Percentiles rank a stretch among this genome's conserved stretches.
These are phyloP conservation scores for Crotalus horridus DNA, from an alignment of 2,113 vertebrate species.

Conservation along the genomic window DNA sequence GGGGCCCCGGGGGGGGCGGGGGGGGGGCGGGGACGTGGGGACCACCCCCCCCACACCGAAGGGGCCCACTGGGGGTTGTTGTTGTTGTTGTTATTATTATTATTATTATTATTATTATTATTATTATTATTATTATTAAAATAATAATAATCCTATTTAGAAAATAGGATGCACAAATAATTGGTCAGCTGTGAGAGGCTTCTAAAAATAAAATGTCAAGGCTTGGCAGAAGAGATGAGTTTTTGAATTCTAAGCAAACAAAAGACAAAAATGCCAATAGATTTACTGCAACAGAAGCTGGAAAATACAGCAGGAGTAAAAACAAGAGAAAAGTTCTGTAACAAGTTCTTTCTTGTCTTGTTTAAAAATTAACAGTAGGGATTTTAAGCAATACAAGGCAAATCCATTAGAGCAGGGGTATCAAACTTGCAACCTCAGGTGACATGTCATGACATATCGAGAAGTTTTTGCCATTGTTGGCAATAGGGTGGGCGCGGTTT, in stretches of 20 bases:
- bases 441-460: too few relatives aligned
- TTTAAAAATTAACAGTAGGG: background rate
- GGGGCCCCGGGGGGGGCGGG: too few relatives aligned
- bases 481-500: too few relatives aligned
- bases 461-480: too few relatives aligned
- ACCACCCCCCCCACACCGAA: too few relatives aligned
- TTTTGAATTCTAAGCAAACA: background rate
- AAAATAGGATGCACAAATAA: background rate
- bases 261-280: background rate
- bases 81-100: too few relatives aligned
- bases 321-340: background rate
- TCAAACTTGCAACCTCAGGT: too few relatives aligned
- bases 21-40: too few relatives aligned
- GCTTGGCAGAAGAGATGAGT: background rate
- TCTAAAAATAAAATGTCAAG: background rate
- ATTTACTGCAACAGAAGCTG: background rate
- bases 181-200: background rate
- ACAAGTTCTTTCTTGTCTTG: background rate
- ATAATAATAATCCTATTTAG: too few relatives aligned
- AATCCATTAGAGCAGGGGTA: background rate
- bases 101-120: too few relatives aligned
- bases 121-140: too few relatives aligned
- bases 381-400: background rate
- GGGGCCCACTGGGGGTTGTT: too few relatives aligned
- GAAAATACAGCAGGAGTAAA: background rate